Percentiles rank a stretch among this genome's conserved stretches.
These are phyloP conservation scores for Corythaixoides concolor DNA, from an alignment of 2,113 vertebrate genomes.

Conservation along the genomic window DNA sequence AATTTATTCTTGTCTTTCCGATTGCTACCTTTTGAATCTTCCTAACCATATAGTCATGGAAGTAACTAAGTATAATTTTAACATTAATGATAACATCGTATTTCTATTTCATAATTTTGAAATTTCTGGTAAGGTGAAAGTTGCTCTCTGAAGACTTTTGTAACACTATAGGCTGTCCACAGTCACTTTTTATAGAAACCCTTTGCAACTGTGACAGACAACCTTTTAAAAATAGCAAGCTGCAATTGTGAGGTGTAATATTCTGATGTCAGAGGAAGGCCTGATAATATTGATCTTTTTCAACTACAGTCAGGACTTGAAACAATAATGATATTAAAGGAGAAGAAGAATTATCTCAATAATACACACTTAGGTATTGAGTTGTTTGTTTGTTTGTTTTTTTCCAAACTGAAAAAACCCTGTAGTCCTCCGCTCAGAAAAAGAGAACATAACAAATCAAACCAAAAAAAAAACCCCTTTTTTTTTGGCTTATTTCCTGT, in stretches of 20 bases:
- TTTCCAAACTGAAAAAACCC: neutral
- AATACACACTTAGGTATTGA: neutral
- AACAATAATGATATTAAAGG: neutral
- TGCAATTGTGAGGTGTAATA: neutral
- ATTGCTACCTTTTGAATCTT: too few relatives aligned
- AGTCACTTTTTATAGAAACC: neutral
- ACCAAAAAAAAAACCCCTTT: neutral
- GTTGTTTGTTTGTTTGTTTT: neutral
- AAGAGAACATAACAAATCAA: neutral
- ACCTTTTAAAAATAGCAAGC: neutral
- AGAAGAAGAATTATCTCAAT: neutral
- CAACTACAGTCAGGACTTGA: neutral
- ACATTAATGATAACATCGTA: too few relatives aligned
- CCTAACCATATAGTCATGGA: too few relatives aligned
- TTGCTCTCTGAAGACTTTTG: neutral
- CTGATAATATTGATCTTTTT: neutral
- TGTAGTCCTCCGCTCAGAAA: neutral
- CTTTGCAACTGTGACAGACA: neutral
- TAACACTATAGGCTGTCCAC: neutral
- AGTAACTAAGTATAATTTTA: too few relatives aligned
- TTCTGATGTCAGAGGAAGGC: neutral
- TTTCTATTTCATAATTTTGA: too few relatives aligned
- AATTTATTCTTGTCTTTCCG: too few relatives aligned
- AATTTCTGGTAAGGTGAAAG: neutral
- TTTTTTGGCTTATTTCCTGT: neutral